A percentile compares a stretch with the other conserved stretches of the same genome.
Conservation (phyloP, 2,113 vertebrate species). For the Rhineura floridana region DNA sequence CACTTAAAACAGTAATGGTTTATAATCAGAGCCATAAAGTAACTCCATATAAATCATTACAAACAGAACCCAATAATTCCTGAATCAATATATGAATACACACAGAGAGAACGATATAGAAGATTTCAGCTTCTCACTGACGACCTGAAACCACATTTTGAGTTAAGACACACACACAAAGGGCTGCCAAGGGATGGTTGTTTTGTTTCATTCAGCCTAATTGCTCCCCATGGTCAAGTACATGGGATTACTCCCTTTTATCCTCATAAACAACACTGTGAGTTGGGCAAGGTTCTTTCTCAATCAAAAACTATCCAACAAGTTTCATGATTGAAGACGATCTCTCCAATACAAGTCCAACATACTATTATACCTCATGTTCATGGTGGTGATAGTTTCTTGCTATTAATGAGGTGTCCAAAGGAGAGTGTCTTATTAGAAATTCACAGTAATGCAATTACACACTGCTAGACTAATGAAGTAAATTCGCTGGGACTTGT, state of each 20-base stretch:
- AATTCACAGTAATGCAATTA: not conserved
- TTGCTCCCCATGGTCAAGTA: not conserved
- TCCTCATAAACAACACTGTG: not conserved
- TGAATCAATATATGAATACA: not conserved
- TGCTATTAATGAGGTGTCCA: not conserved
- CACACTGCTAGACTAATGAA: not conserved
- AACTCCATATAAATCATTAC: not conserved
- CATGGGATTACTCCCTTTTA: not conserved
- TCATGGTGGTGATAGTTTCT: not conserved
- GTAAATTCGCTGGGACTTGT: not conserved
- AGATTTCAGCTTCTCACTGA: too few relatives aligned
- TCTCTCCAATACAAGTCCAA: not conserved
- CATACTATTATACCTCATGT: not conserved
- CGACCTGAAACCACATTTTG: not conserved
- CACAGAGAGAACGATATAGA: too few relatives aligned
- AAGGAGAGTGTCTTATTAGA: not conserved
- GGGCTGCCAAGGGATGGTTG: not conserved
- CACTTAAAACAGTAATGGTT: not conserved
- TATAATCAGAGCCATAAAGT: not conserved
- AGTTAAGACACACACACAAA: not conserved
- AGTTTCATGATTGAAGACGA: not conserved
- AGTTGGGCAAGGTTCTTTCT: not conserved
- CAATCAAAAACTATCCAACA: not conserved
- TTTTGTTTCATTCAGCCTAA: not conserved
- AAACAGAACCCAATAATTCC: not conserved